Percentiles rank a stretch among this genome's conserved stretches.
Evolutionary conservation across 1,140 invertebrate genomes (phyloP).

Genomic region (Lutraria rhynchaena): DNA sequence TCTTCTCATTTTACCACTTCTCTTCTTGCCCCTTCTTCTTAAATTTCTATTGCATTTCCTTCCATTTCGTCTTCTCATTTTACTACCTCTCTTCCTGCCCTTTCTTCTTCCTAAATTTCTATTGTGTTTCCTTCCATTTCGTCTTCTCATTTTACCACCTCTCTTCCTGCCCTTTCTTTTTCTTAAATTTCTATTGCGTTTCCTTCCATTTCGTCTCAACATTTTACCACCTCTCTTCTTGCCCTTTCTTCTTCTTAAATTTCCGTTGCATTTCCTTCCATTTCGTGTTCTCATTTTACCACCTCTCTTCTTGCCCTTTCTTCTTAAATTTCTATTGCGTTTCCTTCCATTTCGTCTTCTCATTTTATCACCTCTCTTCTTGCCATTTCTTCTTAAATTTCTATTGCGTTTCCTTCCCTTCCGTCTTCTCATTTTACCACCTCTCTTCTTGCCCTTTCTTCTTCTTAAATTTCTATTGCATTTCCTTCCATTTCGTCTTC

Average conservation of each 20-base stretch:
- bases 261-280: background rate
- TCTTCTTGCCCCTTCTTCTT: background rate
- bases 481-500: background rate
- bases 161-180: background rate
- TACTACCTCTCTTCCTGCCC: background rate
- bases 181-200: background rate
- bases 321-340: background rate
- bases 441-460: constrained; percentile 7
- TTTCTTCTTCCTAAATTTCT: background rate
- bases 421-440: background rate
- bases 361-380: background rate
- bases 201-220: background rate
- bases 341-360: background rate
- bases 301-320: background rate
- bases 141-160: background rate
- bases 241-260: background rate
- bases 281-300: background rate
- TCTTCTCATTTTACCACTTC: background rate
- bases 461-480: background rate
- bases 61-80: background rate
- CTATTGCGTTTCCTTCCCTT: constrained; percentile 11
- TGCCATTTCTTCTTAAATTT: too few relatives aligned
- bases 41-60: too few relatives aligned
- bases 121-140: background rate
- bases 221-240: background rate